These are phyloP conservation scores for Eriosoma lanigerum DNA, from an alignment of 1,140 invertebrate species.

Conservation along the genomic window DNA sequence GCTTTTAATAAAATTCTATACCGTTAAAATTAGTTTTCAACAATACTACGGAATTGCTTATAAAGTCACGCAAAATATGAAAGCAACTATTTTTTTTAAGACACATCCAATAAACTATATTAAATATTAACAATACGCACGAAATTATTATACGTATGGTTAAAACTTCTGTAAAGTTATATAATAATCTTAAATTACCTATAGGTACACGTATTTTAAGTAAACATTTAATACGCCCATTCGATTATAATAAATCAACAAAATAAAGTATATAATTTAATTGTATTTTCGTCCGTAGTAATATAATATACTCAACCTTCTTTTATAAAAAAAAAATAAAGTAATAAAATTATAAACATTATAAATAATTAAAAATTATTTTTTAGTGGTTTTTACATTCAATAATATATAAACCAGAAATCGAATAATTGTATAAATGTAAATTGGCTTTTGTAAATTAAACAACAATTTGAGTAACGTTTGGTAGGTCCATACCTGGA, in stretches of 20 bases:
- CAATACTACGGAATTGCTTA: background rate
- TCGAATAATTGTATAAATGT: too few species aligned
- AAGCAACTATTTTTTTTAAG: background rate
- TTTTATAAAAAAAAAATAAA: too few species aligned
- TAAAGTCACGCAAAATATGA: background rate
- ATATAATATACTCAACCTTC: too few species aligned
- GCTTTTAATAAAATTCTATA: background rate
- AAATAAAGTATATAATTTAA: too few species aligned
- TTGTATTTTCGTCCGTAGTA: too few species aligned
- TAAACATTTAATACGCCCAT: background rate
- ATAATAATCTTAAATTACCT: background rate
- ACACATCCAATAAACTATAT: background rate
- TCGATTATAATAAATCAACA: background rate
- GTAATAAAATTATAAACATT: too few species aligned
- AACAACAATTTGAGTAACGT: too few species aligned
- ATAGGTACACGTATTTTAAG: background rate
- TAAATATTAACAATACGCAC: background rate
- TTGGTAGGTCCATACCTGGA: too few species aligned
- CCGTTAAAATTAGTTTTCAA: conserved; percentile 3
- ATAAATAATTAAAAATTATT: too few species aligned
- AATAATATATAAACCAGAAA: too few species aligned
- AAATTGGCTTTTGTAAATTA: too few species aligned
- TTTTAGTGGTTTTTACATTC: too few species aligned
- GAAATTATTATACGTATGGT: background rate
- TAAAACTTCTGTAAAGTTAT: background rate